These are phyloP conservation scores for Epirrhoe tristata DNA, from an alignment of 2,888 invertebrate species.

Conservation along the genomic window DNA sequence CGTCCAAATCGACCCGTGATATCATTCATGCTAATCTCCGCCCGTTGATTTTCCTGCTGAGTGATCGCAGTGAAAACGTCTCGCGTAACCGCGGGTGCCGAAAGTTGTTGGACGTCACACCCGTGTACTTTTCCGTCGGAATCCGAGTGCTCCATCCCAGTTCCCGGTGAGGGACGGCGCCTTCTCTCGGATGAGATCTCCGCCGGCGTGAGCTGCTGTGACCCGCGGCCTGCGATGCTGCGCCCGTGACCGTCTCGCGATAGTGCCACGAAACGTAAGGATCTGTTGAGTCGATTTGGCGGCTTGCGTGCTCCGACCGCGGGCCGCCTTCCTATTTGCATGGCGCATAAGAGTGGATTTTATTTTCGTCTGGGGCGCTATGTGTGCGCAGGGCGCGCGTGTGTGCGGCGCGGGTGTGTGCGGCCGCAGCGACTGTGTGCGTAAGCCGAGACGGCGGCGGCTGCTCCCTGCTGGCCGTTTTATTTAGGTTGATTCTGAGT, in stretches of 20 bases:
- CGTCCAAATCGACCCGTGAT: constrained; percentile 63
- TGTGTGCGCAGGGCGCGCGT: constrained; percentile 70
- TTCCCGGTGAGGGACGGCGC: constrained; percentile 70
- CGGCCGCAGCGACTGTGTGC: constrained; percentile 64
- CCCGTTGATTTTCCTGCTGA: constrained; percentile 79
- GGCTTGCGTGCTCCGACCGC: constrained; percentile 71
- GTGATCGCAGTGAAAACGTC: constrained; percentile 74
- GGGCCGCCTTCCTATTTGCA: constrained; percentile 82
- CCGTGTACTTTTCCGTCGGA: constrained; percentile 78
- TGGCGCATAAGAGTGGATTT: constrained; percentile 84
- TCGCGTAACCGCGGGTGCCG: constrained; percentile 78
- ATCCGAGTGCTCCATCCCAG: constrained; percentile 72
- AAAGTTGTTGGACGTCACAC: constrained; percentile 75
- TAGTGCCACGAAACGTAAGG: constrained; percentile 85
- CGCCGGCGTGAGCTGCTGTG: constrained; percentile 68
- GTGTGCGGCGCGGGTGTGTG: constrained; percentile 64
- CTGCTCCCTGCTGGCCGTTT: constrained; percentile 78
- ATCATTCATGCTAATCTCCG: constrained; percentile 81
- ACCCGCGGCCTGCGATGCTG: constrained; percentile 81
- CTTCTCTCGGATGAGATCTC: constrained; percentile 75
- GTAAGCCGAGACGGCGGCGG: constrained; percentile 48
- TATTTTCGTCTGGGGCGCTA: constrained; percentile 81
- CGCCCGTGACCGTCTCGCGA: constrained; percentile 82
- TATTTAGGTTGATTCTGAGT: constrained; percentile 80
- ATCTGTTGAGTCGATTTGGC: constrained; percentile 76